These are phyloP conservation scores for Rhagium mordax DNA, from an alignment of 2,888 invertebrate genomes.

Conservation along the genomic window DNA sequence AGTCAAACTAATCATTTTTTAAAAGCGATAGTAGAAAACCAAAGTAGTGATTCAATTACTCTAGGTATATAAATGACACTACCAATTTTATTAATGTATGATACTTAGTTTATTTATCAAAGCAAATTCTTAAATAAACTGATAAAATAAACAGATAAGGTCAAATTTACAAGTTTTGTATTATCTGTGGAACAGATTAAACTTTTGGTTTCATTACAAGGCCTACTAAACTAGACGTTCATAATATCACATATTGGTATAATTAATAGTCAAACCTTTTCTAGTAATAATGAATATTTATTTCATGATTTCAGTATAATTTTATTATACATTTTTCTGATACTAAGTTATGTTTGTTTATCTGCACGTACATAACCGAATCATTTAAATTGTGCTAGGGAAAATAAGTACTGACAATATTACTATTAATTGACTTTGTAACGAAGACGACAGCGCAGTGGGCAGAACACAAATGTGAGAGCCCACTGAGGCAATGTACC, in stretches of 20 bases:
- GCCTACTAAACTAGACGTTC: not conserved
- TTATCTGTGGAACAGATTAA: not conserved
- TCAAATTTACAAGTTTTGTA: not conserved
- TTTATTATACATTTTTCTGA: not conserved
- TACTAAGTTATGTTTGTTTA: not conserved
- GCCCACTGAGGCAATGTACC: too few relatives aligned
- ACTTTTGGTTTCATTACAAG: not conserved
- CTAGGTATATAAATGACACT: not conserved
- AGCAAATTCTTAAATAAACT: not conserved
- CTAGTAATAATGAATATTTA: too few relatives aligned
- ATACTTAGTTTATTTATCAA: not conserved
- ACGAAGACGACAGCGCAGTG: too few relatives aligned
- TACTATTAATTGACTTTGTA: too few relatives aligned
- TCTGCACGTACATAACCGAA: not conserved
- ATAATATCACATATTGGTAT: too few relatives aligned
- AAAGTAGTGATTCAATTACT: not conserved
- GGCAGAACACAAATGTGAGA: too few relatives aligned
- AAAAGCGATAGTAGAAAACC: not conserved
- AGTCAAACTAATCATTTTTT: not conserved
- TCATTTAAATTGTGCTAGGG: too few relatives aligned
- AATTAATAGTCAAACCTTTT: too few relatives aligned
- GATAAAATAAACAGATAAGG: not conserved
- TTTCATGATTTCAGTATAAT: too few relatives aligned
- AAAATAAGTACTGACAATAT: too few relatives aligned
- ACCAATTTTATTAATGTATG: not conserved